phyloP scores from a whole-genome alignment of 2,888 invertebrate species.

The Eledona agricola region DNA sequence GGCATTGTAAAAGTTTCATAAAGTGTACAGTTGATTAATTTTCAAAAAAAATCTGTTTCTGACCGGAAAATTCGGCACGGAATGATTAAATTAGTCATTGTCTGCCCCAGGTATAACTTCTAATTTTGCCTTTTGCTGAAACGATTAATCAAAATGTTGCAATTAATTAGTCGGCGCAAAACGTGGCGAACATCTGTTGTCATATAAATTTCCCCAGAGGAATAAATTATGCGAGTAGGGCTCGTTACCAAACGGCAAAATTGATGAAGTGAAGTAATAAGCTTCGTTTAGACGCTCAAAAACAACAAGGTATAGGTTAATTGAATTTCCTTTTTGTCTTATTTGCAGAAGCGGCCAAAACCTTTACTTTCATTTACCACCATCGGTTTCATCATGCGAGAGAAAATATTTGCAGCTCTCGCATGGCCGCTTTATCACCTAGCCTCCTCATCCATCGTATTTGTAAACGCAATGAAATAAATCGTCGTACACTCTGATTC shows the following conservation, averaged over 20 bases:
- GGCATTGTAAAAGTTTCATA: background rate
- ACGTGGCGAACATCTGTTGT: slow-evolving; percentile 28
- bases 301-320: too few species aligned
- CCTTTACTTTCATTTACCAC: too few species aligned
- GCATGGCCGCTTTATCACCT: slow-evolving; percentile 7
- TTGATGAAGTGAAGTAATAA: slow-evolving; percentile 6
- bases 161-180: slow-evolving; percentile 24
- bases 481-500: slow-evolving; percentile 44
- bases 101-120: slow-evolving; percentile 1
- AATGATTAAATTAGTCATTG: slow-evolving; percentile 8
- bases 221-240: slow-evolving; percentile 19
- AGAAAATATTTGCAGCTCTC: too few species aligned
- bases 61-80: background rate
- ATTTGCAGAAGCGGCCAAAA: too few species aligned
- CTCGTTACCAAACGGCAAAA: slow-evolving; percentile 16
- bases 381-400: too few species aligned
- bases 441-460: slow-evolving; percentile 17
- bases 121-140: slow-evolving; percentile 1
- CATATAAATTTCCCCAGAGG: slow-evolving; percentile 25
- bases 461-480: slow-evolving; percentile 37
- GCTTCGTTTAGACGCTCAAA: too few species aligned
- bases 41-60: slow-evolving; percentile 3
- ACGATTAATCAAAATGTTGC: slow-evolving; percentile 18
- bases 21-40: slow-evolving; percentile 8
- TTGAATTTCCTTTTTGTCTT: too few species aligned